These are phyloP conservation scores for Galerucella pusilla DNA, from an alignment of 2,888 invertebrate genomes.

Conservation along the genomic window DNA sequence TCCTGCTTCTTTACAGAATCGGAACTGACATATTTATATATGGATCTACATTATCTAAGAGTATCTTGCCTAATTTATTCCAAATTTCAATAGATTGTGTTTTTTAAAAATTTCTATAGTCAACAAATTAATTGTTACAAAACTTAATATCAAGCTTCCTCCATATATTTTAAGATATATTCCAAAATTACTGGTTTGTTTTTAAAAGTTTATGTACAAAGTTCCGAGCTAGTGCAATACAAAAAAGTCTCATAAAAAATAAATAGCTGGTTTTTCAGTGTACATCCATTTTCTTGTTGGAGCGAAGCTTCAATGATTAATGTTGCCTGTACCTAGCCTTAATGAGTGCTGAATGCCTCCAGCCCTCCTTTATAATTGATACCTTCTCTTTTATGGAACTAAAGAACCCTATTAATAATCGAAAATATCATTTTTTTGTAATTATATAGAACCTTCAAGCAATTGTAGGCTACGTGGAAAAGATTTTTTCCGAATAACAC, in stretches of 20 bases:
- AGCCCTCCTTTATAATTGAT: constrained; percentile 28
- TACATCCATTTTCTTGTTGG: constrained; percentile 21
- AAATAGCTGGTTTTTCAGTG: constrained; percentile 7
- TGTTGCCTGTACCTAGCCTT: constrained; percentile 16
- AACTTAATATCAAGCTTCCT: neutral
- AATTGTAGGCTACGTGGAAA: constrained; percentile 26
- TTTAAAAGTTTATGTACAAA: neutral
- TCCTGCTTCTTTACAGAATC: too few relatives aligned
- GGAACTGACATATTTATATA: too few relatives aligned
- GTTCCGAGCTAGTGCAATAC: neutral
- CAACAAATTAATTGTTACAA: neutral
- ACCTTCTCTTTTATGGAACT: constrained; percentile 28
- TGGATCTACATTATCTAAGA: too few relatives aligned
- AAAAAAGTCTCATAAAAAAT: neutral
- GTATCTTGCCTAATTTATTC: too few relatives aligned
- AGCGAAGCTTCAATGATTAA: constrained; percentile 29
- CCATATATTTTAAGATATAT: neutral
- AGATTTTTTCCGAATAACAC: constrained; percentile 31
- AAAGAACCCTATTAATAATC: constrained; percentile 34
- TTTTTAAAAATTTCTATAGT: too few relatives aligned
- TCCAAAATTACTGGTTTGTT: neutral
- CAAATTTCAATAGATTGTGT: too few relatives aligned
- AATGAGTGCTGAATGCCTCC: constrained; percentile 28
- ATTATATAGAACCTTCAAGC: constrained; percentile 30
- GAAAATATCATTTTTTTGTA: constrained; percentile 34